Evolutionary conservation across 2,797 vertebrate genomes (phyloP), one percentile per base, ranked within the genome.

Genomic region (Phoebastria nigripes): DNA sequence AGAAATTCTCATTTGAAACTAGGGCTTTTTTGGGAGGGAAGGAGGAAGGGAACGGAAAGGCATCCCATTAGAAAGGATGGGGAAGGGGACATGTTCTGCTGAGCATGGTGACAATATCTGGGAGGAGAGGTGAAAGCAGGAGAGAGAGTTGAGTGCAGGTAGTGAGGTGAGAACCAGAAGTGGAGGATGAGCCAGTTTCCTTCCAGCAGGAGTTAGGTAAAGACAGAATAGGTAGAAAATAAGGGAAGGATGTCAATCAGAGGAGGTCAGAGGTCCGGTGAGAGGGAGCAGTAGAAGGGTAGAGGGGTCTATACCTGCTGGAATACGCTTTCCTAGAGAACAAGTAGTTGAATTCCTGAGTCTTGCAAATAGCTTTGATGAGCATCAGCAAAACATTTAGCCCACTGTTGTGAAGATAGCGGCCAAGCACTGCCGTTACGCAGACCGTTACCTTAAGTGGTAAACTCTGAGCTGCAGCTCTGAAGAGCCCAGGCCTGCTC

Each of bases 221-320:
- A 46, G 22, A 5, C 4, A n/a, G 49, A 61, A 51, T 12, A 62
- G 17, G 24, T 21, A 31, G 71, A 56, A 78, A 41, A n/a, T 55
- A 49, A 26, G n/a, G 29, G 35, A 42, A 87, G 19, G n/a, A 17
- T 0, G 0, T 65, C 13, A 17, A 0, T 29, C 37, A 39, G 37
- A 89, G 15, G n/a, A 73, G 47, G n/a, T 12, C 28, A 28, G 44
- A 41, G 15, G 11, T 72, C 29, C 61, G 39, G 18, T 47, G 47
- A 51, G 52, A 52, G 4, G 37, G 42, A 52, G 18, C 6, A 9
- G 24, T 11, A 17, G 58, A 54, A 24, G 44, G 6, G 15, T 51
- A 41, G 42, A 71, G 28, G 9, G 33, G 3, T 72, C 44, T 79
- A 2, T 62, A 44, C 16, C 54, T 79, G 15, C 39, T 51, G 4